Base-by-base conservation (phyloP, 1,140 invertebrate species). In the Neodiprion lecontei region DNA sequence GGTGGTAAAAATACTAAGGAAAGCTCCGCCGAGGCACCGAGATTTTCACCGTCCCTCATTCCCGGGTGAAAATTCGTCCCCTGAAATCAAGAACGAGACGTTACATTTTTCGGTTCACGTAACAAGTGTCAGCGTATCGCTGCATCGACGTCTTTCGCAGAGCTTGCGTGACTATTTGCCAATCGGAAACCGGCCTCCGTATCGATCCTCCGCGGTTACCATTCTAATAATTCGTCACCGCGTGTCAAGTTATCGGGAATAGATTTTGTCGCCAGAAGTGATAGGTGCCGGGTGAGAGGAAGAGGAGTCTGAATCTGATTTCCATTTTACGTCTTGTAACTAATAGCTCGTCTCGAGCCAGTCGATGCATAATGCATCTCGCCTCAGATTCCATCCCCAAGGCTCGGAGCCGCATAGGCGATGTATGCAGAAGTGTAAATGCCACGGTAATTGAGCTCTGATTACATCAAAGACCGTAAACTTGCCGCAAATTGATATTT, bases 301-400 rank as follows among this genome's bases (percentile, higher is more conserved):
- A 5, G 5, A 40, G 28, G 1, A 5, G 28, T 3, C 28, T 40
- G 28, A 40, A 9, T 12, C 11, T 17, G 53, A 61, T 61, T 61
- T 61, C 53, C 53, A 61, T 61, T 61, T 61, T 61, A 61, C n/a
- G 53, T 61, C 53, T 61, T 61, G 53, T 61, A 61, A 61, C 53
- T 61, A 61, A 61, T 61, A 61, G 53, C 53, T 61, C 53, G 53
- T 61, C 53, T 61, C 53, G 53, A 61, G 53, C 28, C 28, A 17
- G 53, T 14, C n/a, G 53, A 61, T 61, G 53, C 53, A 61, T 61
- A 14, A 61, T 61, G 53, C 53, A 61, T 61, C 53, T 61, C 28
- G 28, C 28, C 28, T 40, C 28, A 40, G 28, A 40, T 40, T 40
- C 28, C 5, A 40, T 40, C 28, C 28, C 28, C 28, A 40, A 40